Percentiles rank a stretch among this genome's conserved stretches.
phyloP scores from a whole-genome alignment of 1,140 invertebrate species.

The Hyphantria cunea region DNA sequence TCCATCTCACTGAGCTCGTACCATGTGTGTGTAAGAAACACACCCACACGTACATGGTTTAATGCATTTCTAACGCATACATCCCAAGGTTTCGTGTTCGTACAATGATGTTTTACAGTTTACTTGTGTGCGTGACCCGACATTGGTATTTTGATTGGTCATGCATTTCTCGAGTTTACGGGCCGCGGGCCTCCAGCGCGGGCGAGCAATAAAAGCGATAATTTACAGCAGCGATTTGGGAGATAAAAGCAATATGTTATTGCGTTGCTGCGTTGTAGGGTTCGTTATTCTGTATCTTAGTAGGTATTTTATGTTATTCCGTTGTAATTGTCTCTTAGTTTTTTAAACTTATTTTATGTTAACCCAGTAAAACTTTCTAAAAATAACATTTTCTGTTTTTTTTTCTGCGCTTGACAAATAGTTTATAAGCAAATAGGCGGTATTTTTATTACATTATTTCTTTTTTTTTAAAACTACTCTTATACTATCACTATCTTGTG shows the following conservation, averaged over 20 bases:
- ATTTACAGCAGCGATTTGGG: slow-evolving; percentile 51
- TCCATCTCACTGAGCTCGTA: slow-evolving; percentile 64
- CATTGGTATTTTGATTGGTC: slow-evolving; percentile 82
- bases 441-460: too few relatives aligned
- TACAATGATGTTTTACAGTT: slow-evolving; percentile 33
- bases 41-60: slow-evolving; percentile 43
- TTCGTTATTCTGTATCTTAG: not conserved
- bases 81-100: slow-evolving; percentile 28
- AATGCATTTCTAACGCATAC: slow-evolving; percentile 54
- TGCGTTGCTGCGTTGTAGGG: not conserved
- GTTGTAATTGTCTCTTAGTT: not conserved
- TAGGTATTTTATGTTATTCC: slow-evolving; percentile 9
- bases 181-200: slow-evolving; percentile 53
- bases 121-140: slow-evolving; percentile 62
- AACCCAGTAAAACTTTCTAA: too few relatives aligned
- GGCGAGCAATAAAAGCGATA: slow-evolving; percentile 69
- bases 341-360: not conserved
- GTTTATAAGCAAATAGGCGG: too few relatives aligned
- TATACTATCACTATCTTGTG: too few relatives aligned
- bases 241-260: slow-evolving; percentile 21
- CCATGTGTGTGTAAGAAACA: slow-evolving; percentile 51
- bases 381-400: too few relatives aligned
- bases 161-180: slow-evolving; percentile 81
- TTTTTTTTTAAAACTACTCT: too few relatives aligned
- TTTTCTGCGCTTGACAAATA: too few relatives aligned